Evolutionary conservation across 2,888 invertebrate genomes (phyloP).

Genomic region (Ornithoptera alexandrae): DNA sequence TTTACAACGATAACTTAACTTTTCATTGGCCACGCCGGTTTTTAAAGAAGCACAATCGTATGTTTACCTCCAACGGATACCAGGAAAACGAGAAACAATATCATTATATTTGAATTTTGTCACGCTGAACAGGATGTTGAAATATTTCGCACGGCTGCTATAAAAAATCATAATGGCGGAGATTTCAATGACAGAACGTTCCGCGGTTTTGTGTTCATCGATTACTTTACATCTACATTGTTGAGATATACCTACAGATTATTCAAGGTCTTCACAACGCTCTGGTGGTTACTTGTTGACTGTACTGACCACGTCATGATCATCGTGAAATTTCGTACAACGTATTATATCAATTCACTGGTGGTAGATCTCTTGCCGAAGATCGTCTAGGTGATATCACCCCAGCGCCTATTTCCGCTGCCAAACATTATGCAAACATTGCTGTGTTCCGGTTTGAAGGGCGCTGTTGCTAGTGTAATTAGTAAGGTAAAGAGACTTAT

Average conservation of each 20-base stretch:
- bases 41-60: conserved; percentile 6
- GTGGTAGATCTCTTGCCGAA: too few relatives aligned
- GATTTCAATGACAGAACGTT: background rate
- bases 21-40: conserved; percentile 2
- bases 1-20: conserved; percentile 4
- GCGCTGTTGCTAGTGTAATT: too few relatives aligned
- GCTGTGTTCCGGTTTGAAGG: too few relatives aligned
- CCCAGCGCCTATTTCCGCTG: too few relatives aligned
- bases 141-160: conserved; percentile 16
- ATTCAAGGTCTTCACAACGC: background rate
- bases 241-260: background rate
- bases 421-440: too few relatives aligned
- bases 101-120: conserved; percentile 20
- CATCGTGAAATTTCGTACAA: too few relatives aligned
- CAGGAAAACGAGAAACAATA: conserved; percentile 21
- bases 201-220: background rate
- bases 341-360: too few relatives aligned
- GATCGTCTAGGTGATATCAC: too few relatives aligned
- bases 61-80: conserved; percentile 13
- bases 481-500: too few relatives aligned
- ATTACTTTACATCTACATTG: background rate
- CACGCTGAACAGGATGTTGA: conserved; percentile 21
- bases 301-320: too few relatives aligned
- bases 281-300: background rate
- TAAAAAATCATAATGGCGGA: conserved; percentile 2